Conservation (phyloP, 1,140 invertebrate species). For the Temnothorax curvispinosus region DNA sequence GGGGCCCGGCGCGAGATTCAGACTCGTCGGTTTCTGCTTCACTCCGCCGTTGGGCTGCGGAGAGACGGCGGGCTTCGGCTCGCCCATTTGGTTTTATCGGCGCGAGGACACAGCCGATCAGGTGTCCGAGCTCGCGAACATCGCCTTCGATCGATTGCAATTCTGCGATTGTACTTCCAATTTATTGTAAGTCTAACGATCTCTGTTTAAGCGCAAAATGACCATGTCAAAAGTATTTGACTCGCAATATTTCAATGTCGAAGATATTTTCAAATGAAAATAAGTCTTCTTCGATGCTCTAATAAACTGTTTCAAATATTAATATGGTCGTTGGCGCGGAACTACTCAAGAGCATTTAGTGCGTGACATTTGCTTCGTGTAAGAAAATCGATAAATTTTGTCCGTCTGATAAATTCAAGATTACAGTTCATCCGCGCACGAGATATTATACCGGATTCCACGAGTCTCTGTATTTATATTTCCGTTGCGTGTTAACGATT, state of each 20-base stretch:
- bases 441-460: not conserved
- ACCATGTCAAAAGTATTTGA: not conserved
- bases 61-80: slow-evolving; percentile 81
- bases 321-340: not conserved
- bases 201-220: slow-evolving; percentile 11
- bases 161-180: not conserved
- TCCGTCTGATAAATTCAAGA: slow-evolving; percentile 28
- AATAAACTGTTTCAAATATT: slow-evolving; percentile 22
- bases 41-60: slow-evolving; percentile 84
- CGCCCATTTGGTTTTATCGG: slow-evolving; percentile 82
- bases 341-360: slow-evolving; percentile 47
- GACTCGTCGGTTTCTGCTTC: slow-evolving; percentile 84
- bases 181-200: not conserved
- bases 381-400: slow-evolving; percentile 63
- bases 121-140: slow-evolving; percentile 63
- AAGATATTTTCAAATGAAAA: not conserved
- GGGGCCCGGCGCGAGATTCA: slow-evolving; percentile 82
- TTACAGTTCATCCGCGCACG: not conserved
- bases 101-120: slow-evolving; percentile 68
- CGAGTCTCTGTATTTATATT: not conserved
- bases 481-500: not conserved
- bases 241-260: not conserved
- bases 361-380: slow-evolving; percentile 56
- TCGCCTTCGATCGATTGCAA: slow-evolving; percentile 11
- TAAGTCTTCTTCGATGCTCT: not conserved